Evolutionary conservation across 2,888 invertebrate genomes (phyloP).

Genomic region (Patella ulyssiponensis): DNA sequence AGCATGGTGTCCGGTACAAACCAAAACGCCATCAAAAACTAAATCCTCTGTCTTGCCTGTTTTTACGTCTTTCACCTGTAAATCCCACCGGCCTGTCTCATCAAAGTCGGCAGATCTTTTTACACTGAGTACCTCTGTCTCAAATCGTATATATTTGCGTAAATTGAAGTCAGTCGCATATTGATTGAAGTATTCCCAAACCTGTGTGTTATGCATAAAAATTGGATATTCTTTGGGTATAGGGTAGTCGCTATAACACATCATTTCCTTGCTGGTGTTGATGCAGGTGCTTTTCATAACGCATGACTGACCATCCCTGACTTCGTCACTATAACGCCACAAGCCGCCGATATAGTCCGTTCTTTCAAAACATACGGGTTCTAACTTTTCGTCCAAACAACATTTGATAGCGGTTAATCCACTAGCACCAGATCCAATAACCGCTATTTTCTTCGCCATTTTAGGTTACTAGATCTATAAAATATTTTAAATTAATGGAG

Average conservation of each 20-base stretch:
- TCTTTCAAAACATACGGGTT: constrained; percentile 65
- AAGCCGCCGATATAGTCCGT: constrained; percentile 64
- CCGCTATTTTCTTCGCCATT: constrained; percentile 45
- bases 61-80: constrained; percentile 45
- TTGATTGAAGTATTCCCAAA: constrained; percentile 63
- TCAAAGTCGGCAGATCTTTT: constrained; percentile 47
- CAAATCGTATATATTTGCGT: constrained; percentile 58
- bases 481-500: too few species aligned
- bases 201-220: constrained; percentile 69
- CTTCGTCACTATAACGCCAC: constrained; percentile 61
- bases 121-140: constrained; percentile 56
- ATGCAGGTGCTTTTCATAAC: constrained; percentile 68
- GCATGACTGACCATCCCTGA: constrained; percentile 54
- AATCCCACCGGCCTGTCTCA: constrained; percentile 60
- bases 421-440: constrained; percentile 63
- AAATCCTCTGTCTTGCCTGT: constrained; percentile 42
- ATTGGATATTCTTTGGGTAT: constrained; percentile 68
- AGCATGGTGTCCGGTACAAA: constrained; percentile 66
- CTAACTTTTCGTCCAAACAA: constrained; percentile 62
- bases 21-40: constrained; percentile 58
- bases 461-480: too few species aligned
- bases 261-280: constrained; percentile 69
- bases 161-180: constrained; percentile 67
- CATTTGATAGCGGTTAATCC: constrained; percentile 64
- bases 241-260: constrained; percentile 71